Evolutionary conservation across 2,888 invertebrate species (phyloP), one percentile per base, ranked within the genome.

Genomic region (Oscheius sp.): DNA sequence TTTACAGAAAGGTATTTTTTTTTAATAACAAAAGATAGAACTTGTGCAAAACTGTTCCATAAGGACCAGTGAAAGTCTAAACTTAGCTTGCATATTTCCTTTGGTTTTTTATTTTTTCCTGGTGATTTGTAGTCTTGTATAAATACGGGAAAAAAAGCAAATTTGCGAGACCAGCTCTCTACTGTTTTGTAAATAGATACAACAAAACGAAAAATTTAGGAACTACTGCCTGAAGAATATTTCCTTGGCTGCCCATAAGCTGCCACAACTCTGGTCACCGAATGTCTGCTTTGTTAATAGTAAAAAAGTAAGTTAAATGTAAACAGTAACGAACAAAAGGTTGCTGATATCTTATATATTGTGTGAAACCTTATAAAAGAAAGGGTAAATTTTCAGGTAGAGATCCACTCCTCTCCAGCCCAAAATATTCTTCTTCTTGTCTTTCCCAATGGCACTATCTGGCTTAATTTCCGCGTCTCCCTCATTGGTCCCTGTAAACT

Each of bases 261-360:
- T 86, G 36, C 80, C 79, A 6, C 74, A 81, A 9, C 73, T 86
- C 49, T 86, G 86, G 86, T 85, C 85, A 5, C 86, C 86, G 30
- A 86, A 86, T 67, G 84, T 85, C 32, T 86, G 86, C 62, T 84
- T 86, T 47, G 85, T 83, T 38, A 86, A 86, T 75, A 84, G 83
- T 67, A 86, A 86, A 74, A 83, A 85, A 67, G 85, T 79, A 36
- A 56, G 72, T 36, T 30, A 47, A 20, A 20, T n/a, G 36, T 14
- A 14, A 36, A 47, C 6, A n/a, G n/a, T n/a, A n/a, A n/a, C n/a
- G n/a, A n/a, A n/a, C n/a, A n/a, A n/a, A n/a, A 17, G 20, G n/a
- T n/a, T 20, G 12, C 20, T 9, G 20, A 47, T n/a, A 20, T 47
- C 24, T 51, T 8, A 6, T 51, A 20, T 32, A 30, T 30, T 54